These are phyloP conservation scores for Nomada fucata DNA, from an alignment of 2,888 invertebrate species.

Conservation along the genomic window DNA sequence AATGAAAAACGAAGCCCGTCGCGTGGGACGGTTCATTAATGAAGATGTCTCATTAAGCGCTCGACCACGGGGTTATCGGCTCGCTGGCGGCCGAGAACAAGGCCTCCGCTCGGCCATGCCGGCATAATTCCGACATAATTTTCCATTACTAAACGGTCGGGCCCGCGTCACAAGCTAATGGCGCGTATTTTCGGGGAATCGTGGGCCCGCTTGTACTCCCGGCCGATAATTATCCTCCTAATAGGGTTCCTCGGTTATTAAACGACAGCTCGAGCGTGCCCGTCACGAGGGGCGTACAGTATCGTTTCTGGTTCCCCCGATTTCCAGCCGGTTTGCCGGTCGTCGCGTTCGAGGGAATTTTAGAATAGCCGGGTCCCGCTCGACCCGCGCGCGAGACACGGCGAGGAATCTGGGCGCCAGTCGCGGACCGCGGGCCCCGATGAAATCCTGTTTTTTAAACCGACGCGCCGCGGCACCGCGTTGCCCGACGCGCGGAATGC, in stretches of 20 bases:
- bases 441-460: slow-evolving; percentile 39
- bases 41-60: slow-evolving; percentile 71
- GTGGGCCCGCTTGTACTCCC: slow-evolving; percentile 24
- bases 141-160: slow-evolving; percentile 66
- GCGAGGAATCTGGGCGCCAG: slow-evolving; percentile 41
- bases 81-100: slow-evolving; percentile 57
- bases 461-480: slow-evolving; percentile 35
- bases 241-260: slow-evolving; percentile 28
- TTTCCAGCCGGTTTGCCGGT: slow-evolving; percentile 4
- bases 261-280: neutral
- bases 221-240: slow-evolving; percentile 39
- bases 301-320: slow-evolving; percentile 10
- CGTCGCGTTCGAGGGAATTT: slow-evolving; percentile 39
- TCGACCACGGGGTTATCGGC: slow-evolving; percentile 64
- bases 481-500: slow-evolving; percentile 12
- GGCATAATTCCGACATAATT: slow-evolving; percentile 68
- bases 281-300: slow-evolving; percentile 10
- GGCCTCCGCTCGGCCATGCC: slow-evolving; percentile 34
- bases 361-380: slow-evolving; percentile 28
- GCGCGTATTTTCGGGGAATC: slow-evolving; percentile 36
- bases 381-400: neutral
- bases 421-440: slow-evolving; percentile 6
- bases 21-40: slow-evolving; percentile 71
- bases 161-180: slow-evolving; percentile 12
- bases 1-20: slow-evolving; percentile 53